phyloP scores from a whole-genome alignment of 2,888 invertebrate species.

The Sinotaia quadrata region DNA sequence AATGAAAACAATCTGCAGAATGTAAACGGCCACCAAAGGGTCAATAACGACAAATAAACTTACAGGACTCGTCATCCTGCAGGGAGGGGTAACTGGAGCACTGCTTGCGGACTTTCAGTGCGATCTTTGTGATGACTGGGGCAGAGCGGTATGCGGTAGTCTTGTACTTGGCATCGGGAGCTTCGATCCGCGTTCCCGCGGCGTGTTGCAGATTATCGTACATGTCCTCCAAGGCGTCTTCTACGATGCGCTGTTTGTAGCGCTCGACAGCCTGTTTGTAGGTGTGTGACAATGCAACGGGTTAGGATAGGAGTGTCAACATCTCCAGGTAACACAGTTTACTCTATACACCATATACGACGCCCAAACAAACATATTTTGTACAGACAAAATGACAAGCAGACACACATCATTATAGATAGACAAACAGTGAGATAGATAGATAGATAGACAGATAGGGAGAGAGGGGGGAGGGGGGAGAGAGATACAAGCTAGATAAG shows the following conservation, averaged over 20 bases:
- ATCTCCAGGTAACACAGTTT: not conserved
- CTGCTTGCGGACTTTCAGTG: conserved; percentile 56
- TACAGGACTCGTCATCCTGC: conserved; percentile 64
- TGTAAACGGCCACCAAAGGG: no score
- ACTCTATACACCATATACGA: no score
- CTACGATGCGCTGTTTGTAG: conserved; percentile 70
- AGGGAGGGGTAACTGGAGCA: conserved; percentile 54
- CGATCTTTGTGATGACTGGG: conserved; percentile 44
- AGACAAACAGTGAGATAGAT: no score
- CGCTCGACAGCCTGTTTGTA: conserved; percentile 17
- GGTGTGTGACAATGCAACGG: not conserved
- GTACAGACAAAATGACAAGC: no score
- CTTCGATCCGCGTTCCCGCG: conserved; percentile 54
- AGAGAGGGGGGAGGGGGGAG: no score
- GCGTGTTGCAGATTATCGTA: conserved; percentile 64
- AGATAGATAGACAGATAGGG: no score
- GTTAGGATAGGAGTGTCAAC: no score
- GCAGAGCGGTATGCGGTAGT: conserved; percentile 50
- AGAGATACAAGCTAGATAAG: no score
- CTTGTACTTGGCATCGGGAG: conserved; percentile 50
- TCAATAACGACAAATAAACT: no score
- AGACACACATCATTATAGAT: no score
- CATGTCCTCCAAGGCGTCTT: conserved; percentile 73
- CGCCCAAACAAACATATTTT: no score
- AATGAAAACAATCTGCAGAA: no score